Evolutionary conservation across 1,140 invertebrate species (phyloP).

Genomic region (Camponotus vicinus): DNA sequence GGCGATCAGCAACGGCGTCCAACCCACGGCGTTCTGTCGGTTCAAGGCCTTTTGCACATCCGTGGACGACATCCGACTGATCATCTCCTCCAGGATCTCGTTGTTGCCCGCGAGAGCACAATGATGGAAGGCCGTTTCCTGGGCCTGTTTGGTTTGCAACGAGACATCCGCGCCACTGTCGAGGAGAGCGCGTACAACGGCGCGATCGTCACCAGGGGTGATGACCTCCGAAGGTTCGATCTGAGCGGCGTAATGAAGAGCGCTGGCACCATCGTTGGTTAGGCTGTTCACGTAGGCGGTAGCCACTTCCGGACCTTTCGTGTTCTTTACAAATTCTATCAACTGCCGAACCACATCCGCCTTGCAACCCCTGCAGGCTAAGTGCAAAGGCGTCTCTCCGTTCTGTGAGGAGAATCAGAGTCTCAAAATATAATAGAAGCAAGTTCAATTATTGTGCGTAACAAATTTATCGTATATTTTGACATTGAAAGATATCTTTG

Average conservation of each 20-base stretch:
- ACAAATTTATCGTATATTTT: neutral
- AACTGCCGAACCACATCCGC: slow-evolving; percentile 95
- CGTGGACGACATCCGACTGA: slow-evolving; percentile 94
- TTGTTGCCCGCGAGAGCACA: slow-evolving; percentile 98
- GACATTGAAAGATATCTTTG: no score
- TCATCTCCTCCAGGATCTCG: slow-evolving; percentile 97
- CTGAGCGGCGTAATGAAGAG: slow-evolving; percentile 95
- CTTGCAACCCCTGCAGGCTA: slow-evolving; percentile 94
- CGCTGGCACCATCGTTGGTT: slow-evolving; percentile 96
- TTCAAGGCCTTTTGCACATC: slow-evolving; percentile 97
- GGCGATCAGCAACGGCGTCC: slow-evolving; percentile 98
- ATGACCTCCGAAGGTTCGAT: slow-evolving; percentile 92
- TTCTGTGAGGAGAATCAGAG: slow-evolving; percentile 87
- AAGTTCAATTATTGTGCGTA: neutral
- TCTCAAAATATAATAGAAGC: no score
- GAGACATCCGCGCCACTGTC: slow-evolving; percentile 96
- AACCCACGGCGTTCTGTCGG: slow-evolving; percentile 95
- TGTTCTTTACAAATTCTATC: slow-evolving; percentile 93
- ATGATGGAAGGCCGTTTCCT: slow-evolving; percentile 98
- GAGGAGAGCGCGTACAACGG: slow-evolving; percentile 95
- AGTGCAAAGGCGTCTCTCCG: slow-evolving; percentile 98
- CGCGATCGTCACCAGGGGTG: slow-evolving; percentile 93
- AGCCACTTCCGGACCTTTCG: slow-evolving; percentile 90
- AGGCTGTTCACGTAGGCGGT: slow-evolving; percentile 92
- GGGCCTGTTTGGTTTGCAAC: slow-evolving; percentile 93